Evolutionary conservation across 2,113 vertebrate species (phyloP).

Genomic region (Dasypus novemcinctus): DNA sequence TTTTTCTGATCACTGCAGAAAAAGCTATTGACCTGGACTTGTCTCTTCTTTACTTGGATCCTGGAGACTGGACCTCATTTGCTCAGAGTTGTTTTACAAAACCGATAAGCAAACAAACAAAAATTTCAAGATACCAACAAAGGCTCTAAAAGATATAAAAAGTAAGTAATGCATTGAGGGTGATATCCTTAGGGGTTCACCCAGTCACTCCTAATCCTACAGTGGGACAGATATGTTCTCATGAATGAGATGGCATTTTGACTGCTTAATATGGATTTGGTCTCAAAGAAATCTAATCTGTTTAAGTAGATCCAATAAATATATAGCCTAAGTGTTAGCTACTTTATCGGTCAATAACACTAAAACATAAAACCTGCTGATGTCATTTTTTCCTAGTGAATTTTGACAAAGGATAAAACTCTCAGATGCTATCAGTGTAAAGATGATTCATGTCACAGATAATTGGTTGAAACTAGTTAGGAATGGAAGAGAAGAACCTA

Average conservation of each 20-base stretch:
- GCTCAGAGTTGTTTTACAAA: neutral
- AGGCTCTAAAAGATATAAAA: neutral
- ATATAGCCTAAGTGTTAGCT: slow-evolving; percentile 24
- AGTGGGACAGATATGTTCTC: neutral
- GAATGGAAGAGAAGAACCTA: neutral
- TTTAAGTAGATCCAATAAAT: slow-evolving; percentile 4
- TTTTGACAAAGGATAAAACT: slow-evolving; percentile 30
- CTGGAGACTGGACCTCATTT: neutral
- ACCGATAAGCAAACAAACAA: neutral
- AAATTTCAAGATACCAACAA: neutral
- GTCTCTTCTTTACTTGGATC: neutral
- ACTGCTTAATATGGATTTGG: neutral
- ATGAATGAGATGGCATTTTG: neutral
- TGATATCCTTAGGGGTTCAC: neutral
- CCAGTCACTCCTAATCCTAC: neutral
- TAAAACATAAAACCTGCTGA: slow-evolving; percentile 31
- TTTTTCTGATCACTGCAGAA: neutral
- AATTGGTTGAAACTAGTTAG: neutral
- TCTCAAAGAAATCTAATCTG: slow-evolving; percentile 39
- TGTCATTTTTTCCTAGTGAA: slow-evolving; percentile 29
- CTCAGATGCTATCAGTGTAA: neutral
- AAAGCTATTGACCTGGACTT: neutral
- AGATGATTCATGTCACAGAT: slow-evolving; percentile 16
- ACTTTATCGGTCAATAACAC: neutral
- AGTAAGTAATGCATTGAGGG: neutral